Conservation (phyloP, 2,888 invertebrate species). For the Diaphora mendica region DNA sequence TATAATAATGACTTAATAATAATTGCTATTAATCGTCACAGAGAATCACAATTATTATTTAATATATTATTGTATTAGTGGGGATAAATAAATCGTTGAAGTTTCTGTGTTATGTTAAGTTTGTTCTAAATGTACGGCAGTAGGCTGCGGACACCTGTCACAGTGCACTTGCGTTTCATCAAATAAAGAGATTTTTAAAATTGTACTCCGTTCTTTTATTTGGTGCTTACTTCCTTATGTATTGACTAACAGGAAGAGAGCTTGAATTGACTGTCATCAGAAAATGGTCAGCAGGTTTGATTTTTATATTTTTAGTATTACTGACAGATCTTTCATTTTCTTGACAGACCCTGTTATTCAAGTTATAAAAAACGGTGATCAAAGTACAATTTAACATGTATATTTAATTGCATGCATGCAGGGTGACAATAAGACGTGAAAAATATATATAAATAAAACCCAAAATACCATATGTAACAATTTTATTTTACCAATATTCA, state of each 20-base stretch:
- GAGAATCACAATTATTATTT: conserved; percentile 20
- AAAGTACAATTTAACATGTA: no score
- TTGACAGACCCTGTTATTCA: no score
- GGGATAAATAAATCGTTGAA: conserved; percentile 18
- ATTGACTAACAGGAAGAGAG: background rate
- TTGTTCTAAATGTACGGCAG: conserved; percentile 52
- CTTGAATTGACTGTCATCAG: background rate
- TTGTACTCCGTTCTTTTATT: conserved; percentile 43
- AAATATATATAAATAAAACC: conserved; percentile 56
- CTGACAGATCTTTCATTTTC: no score
- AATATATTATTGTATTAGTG: conserved; percentile 19
- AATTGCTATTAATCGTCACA: conserved; percentile 16
- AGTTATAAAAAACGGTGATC: no score
- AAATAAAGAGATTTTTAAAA: conserved; percentile 79
- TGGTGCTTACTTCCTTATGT: background rate
- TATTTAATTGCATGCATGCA: no score
- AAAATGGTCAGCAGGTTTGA: no score
- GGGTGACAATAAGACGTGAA: no score
- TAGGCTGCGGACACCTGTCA: conserved; percentile 59
- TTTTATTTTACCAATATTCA: conserved; percentile 86
- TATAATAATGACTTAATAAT: conserved; percentile 30
- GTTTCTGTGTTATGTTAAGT: conserved; percentile 35
- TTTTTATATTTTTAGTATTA: no score
- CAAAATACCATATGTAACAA: conserved; percentile 81
- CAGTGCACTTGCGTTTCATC: conserved; percentile 73